These are phyloP conservation scores for Torymus auratus DNA, from an alignment of 2,888 invertebrate genomes.

Conservation along the genomic window DNA sequence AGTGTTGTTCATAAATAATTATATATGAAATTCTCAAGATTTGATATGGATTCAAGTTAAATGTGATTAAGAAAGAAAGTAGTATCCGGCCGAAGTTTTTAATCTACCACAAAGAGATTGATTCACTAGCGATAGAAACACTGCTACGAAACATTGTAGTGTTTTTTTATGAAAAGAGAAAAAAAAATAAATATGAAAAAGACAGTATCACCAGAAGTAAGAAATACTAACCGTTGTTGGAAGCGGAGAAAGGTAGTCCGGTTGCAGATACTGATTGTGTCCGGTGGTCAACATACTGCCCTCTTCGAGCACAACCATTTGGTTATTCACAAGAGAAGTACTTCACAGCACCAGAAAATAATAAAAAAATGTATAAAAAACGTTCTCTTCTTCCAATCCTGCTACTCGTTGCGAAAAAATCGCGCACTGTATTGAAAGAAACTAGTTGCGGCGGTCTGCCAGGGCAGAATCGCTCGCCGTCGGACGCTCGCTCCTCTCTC, in stretches of 20 bases:
- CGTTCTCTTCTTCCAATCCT: not conserved
- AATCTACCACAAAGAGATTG: too few species aligned
- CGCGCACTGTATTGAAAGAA: too few species aligned
- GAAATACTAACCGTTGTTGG: conserved; percentile 92
- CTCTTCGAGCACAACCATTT: conserved; percentile 95
- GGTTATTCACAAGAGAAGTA: conserved; percentile 62
- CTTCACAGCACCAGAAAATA: conserved; percentile 56
- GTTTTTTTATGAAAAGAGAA: not conserved
- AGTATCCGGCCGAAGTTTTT: too few species aligned
- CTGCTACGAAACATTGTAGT: too few species aligned
- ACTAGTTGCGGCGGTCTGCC: conserved; percentile 43
- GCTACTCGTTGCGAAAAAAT: not conserved
- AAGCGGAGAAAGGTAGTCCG: conserved; percentile 96
- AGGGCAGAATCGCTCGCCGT: conserved; percentile 42
- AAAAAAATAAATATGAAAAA: not conserved
- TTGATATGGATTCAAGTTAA: too few species aligned
- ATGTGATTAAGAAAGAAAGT: too few species aligned
- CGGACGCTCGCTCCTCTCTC: not conserved
- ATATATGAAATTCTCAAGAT: too few species aligned
- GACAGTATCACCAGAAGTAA: not conserved
- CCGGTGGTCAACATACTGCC: conserved; percentile 92
- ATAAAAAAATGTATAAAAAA: conserved; percentile 1
- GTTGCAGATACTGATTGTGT: conserved; percentile 96
- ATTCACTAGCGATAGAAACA: too few species aligned
- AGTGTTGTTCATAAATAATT: too few species aligned